Base-by-base conservation (phyloP, 1,140 invertebrate species). In the Araneus ventricosus region DNA sequence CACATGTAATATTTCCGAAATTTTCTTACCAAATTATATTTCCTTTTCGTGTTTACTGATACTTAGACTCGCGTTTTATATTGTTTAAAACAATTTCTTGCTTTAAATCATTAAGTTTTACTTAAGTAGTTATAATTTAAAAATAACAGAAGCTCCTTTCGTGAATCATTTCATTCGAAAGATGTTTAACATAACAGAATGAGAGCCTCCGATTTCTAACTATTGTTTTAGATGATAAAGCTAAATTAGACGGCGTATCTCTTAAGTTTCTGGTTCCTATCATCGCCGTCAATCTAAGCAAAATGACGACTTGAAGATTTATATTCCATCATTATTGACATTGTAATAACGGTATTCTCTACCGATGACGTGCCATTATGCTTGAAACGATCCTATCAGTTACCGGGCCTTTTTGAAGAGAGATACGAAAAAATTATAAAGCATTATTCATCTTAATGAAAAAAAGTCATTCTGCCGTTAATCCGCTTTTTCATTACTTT, bases 241-340 rank as follows among this genome's bases (percentile, higher is more conserved):
- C 70, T 20, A 75, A 75, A 75, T 27, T 27, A 75, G 1, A 17
- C 70, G 70, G 30, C 17, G 0, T 37, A 2, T 1, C 10, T 34
- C 70, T 2, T 17, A 37, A 37, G 70, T 37, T 75, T 67, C 6
- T 6, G 30, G 14, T 34, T 34, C 70, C 34, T 75, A 75, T 75
- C 70, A 1, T 5, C 14, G 17, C 20, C n/a, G 37, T 75, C 70
- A 75, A 75, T 37, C 70, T 75, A 22, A 75, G 20, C 45, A 52
- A 52, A 52, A 75, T 37, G 17, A 20, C 30, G 70, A 75, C 27
- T n/a, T 75, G 30, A 34, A 20, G 27, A 34, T 75, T 75, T 75
- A 75, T 75, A 34, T 30, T 75, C 20, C 70, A 34, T 75, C 70
- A 75, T 75, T 75, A 75, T 75, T 75, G 70, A 75, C 70, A 75